These are phyloP conservation scores for Elysia crispata DNA, from an alignment of 2,888 invertebrate species.

Conservation along the genomic window DNA sequence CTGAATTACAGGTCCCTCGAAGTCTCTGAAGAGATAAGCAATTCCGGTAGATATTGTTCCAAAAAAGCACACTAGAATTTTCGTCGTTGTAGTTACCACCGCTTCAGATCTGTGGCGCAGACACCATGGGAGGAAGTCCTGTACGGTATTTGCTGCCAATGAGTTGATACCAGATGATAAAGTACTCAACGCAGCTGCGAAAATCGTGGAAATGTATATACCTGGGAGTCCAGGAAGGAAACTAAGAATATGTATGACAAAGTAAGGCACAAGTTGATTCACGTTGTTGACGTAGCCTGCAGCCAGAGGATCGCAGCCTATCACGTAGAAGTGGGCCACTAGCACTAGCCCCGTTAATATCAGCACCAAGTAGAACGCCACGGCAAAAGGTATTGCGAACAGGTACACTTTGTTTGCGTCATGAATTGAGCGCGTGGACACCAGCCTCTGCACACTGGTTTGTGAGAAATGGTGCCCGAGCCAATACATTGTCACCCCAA, in stretches of 20 bases:
- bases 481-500: slow-evolving; percentile 58
- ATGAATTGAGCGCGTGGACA: slow-evolving; percentile 53
- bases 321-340: slow-evolving; percentile 57
- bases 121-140: slow-evolving; percentile 55
- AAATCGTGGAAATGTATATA: slow-evolving; percentile 62
- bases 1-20: slow-evolving; percentile 59
- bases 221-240: slow-evolving; percentile 59
- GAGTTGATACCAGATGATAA: slow-evolving; percentile 66
- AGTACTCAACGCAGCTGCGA: slow-evolving; percentile 58
- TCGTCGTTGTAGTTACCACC: slow-evolving; percentile 57
- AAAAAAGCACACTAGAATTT: slow-evolving; percentile 56
- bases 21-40: slow-evolving; percentile 56
- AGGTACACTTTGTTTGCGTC: slow-evolving; percentile 55
- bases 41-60: slow-evolving; percentile 55
- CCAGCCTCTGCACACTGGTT: slow-evolving; percentile 58
- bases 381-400: slow-evolving; percentile 54
- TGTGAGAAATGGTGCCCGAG: slow-evolving; percentile 56
- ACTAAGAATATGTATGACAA: slow-evolving; percentile 56
- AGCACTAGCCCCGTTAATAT: slow-evolving; percentile 57
- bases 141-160: slow-evolving; percentile 62
- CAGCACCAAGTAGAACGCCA: slow-evolving; percentile 55
- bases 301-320: slow-evolving; percentile 59
- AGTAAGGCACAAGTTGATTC: slow-evolving; percentile 61
- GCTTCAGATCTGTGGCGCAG: slow-evolving; percentile 48
- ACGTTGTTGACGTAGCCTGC: slow-evolving; percentile 56